Evolutionary conservation across 2,113 vertebrate genomes (phyloP).

Genomic region (Ctenomys sociabilis): DNA sequence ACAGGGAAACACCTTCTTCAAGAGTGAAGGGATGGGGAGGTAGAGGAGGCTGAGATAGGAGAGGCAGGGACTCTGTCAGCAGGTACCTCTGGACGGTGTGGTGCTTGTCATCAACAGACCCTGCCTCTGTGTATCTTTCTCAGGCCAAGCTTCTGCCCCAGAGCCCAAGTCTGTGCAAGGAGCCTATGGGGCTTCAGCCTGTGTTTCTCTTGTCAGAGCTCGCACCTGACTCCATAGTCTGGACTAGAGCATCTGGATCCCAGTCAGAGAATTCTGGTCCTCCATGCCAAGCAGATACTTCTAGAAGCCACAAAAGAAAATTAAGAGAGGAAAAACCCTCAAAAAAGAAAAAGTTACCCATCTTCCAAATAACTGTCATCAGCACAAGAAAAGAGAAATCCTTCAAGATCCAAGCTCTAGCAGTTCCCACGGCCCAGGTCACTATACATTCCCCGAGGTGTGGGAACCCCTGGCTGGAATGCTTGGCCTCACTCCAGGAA

Average conservation of each 20-base stretch:
- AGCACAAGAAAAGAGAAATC: background rate
- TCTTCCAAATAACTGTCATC: background rate
- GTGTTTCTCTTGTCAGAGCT: background rate
- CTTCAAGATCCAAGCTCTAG: background rate
- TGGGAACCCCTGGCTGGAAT: background rate
- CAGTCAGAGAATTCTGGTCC: background rate
- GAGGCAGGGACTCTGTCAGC: background rate
- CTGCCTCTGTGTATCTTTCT: background rate
- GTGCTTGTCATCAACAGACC: fast-evolving
- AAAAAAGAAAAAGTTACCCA: background rate
- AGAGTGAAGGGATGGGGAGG: background rate
- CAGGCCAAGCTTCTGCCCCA: fast-evolving
- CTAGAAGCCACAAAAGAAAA: background rate
- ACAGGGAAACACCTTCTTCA: background rate
- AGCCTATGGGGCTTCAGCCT: background rate
- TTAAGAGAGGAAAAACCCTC: background rate
- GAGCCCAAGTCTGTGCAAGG: background rate
- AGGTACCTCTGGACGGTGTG: background rate
- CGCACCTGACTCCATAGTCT: background rate
- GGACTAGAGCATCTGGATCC: background rate
- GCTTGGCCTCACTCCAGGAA: background rate
- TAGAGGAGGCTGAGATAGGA: no score
- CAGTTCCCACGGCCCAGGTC: no score
- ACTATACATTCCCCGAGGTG: background rate
- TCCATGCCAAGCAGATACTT: background rate